phyloP scores from a whole-genome alignment of 1,140 invertebrate species.

The Galendromus occidentalis region DNA sequence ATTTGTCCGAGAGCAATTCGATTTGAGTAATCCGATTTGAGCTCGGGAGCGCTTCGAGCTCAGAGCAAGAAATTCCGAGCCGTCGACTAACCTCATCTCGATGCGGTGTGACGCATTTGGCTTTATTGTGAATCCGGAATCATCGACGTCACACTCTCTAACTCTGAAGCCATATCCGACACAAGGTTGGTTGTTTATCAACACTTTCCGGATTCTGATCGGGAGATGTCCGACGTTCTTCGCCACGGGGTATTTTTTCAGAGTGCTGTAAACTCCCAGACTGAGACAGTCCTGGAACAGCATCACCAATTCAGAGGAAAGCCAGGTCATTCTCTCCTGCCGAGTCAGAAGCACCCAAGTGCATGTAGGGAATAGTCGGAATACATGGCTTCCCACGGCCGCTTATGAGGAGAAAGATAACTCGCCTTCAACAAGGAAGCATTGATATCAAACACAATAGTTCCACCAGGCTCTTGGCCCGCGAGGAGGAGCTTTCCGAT shows the following conservation, averaged over 20 bases:
- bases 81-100: not conserved
- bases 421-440: not conserved
- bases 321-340: no score
- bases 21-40: no score
- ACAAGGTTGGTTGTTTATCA: not conserved
- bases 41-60: no score
- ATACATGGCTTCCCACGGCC: no score
- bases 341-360: no score
- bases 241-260: conserved; percentile 1
- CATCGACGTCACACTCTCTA: not conserved
- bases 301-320: no score
- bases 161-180: not conserved
- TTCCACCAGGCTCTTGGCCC: not conserved
- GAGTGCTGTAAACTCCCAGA: not conserved
- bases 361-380: no score
- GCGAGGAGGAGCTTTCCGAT: not conserved
- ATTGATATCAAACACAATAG: conserved; percentile 6
- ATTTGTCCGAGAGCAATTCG: no score
- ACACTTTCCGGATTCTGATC: not conserved
- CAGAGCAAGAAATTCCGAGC: no score
- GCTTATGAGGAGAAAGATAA: not conserved
- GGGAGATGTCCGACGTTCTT: not conserved
- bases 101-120: conserved; percentile 4
- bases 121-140: not conserved
- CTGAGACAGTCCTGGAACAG: not conserved